phyloP scores from a whole-genome alignment of 2,888 invertebrate species.

The Slavum lentiscoides region DNA sequence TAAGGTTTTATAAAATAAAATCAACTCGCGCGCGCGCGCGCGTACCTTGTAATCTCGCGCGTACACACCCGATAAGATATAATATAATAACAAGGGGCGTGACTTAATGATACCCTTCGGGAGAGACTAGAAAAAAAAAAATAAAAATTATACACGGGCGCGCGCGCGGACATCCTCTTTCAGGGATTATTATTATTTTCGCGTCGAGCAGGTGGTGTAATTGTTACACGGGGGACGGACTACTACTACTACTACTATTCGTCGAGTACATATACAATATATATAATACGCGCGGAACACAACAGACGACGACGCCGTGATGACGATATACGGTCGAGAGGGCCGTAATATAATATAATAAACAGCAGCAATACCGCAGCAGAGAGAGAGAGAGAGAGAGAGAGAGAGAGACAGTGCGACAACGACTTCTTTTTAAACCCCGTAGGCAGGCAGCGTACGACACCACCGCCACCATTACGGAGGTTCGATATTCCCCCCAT shows the following conservation, averaged over 20 bases:
- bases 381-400: no score
- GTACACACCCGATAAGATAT: slow-evolving; percentile 43
- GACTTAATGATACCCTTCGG: slow-evolving; percentile 25
- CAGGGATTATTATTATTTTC: slow-evolving; percentile 28
- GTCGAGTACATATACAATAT: no score
- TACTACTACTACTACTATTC: background rate
- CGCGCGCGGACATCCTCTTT: slow-evolving; percentile 22
- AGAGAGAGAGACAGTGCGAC: background rate
- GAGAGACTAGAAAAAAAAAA: background rate
- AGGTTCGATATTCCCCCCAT: background rate
- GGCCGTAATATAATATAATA: no score
- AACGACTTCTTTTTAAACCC: background rate
- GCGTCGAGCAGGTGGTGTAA: slow-evolving; percentile 31
- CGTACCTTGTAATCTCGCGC: slow-evolving; percentile 21
- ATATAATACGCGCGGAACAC: background rate
- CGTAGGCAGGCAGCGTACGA: no score
- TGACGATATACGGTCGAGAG: no score
- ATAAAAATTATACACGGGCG: background rate
- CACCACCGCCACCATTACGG: background rate
- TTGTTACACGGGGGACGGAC: background rate
- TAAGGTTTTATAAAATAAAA: slow-evolving; percentile 13
- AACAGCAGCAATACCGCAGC: background rate
- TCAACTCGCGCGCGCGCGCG: background rate
- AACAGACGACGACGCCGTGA: background rate
- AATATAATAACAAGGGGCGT: slow-evolving; percentile 49